Conservation (phyloP, 2,888 invertebrate species). For the Cybosia mesomella region DNA sequence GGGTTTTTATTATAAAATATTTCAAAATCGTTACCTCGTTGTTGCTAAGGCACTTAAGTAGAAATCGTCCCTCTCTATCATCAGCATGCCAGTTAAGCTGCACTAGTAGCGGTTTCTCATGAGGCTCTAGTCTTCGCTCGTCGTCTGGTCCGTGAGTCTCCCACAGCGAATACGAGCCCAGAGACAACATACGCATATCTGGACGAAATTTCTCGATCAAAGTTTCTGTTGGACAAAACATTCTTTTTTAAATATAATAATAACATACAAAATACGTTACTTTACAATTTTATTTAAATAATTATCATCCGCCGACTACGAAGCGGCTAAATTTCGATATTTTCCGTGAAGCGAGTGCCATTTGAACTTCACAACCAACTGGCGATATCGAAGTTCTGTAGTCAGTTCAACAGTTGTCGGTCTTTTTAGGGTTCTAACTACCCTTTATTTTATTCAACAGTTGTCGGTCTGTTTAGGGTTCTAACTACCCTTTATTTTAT, state of each 20-base stretch:
- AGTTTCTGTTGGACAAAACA: constrained; percentile 87
- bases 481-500: no score
- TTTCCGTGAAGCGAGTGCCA: no score
- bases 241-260: no score
- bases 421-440: no score
- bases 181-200: constrained; percentile 98
- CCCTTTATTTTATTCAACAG: no score
- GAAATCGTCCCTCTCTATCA: constrained; percentile 98
- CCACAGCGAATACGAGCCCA: constrained; percentile 91
- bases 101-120: constrained; percentile 98
- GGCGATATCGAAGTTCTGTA: no score
- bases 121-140: constrained; percentile 95
- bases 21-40: constrained; percentile 89
- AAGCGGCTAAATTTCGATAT: no score
- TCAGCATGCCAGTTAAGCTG: constrained; percentile 99
- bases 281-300: no score
- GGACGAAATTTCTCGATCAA: constrained; percentile 99
- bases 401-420: no score
- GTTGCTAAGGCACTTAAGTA: constrained; percentile 95
- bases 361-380: no score
- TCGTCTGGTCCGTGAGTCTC: constrained; percentile 93
- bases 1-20: not conserved
- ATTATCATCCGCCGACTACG: no score
- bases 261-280: not conserved
- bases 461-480: no score